These are phyloP conservation scores for Salvelinus sp. DNA, from an alignment of 2,113 vertebrate species.

Conservation along the genomic window DNA sequence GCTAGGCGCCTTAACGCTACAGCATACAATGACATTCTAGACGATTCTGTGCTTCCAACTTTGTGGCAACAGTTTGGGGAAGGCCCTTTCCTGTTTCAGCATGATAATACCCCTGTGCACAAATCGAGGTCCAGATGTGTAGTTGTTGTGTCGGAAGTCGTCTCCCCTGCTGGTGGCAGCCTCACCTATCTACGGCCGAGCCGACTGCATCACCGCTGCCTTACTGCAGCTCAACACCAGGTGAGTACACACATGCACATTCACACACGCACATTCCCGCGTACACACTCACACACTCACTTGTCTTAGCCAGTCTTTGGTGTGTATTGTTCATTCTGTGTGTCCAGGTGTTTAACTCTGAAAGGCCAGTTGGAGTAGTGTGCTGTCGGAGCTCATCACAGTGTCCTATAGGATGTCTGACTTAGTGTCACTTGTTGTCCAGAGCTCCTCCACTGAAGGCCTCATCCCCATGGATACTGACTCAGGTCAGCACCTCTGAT, in stretches of 20 bases:
- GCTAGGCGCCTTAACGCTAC: too few relatives aligned
- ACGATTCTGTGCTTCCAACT: too few relatives aligned
- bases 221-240: slow-evolving; percentile 79
- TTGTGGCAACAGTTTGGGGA: too few relatives aligned
- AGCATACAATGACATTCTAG: too few relatives aligned
- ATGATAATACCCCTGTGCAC: too few relatives aligned
- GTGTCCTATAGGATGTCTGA: slow-evolving; percentile 85
- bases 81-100: too few relatives aligned
- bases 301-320: neutral
- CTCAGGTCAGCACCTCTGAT: slow-evolving; percentile 71
- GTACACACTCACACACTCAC: slow-evolving; percentile 16
- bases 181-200: slow-evolving; percentile 87
- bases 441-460: slow-evolving; percentile 95
- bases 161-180: slow-evolving; percentile 87
- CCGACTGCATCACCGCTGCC: slow-evolving; percentile 86
- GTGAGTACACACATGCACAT: slow-evolving; percentile 33
- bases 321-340: slow-evolving; percentile 7
- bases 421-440: slow-evolving; percentile 88
- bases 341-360: slow-evolving; percentile 75
- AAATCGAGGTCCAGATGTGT: slow-evolving; percentile 32
- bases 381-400: slow-evolving; percentile 81
- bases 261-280: too few relatives aligned
- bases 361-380: slow-evolving; percentile 77
- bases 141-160: slow-evolving; percentile 80
- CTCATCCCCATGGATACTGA: slow-evolving; percentile 95